These are phyloP conservation scores for Calidris pygmaea DNA, from an alignment of 2,113 vertebrate species.

Conservation along the genomic window DNA sequence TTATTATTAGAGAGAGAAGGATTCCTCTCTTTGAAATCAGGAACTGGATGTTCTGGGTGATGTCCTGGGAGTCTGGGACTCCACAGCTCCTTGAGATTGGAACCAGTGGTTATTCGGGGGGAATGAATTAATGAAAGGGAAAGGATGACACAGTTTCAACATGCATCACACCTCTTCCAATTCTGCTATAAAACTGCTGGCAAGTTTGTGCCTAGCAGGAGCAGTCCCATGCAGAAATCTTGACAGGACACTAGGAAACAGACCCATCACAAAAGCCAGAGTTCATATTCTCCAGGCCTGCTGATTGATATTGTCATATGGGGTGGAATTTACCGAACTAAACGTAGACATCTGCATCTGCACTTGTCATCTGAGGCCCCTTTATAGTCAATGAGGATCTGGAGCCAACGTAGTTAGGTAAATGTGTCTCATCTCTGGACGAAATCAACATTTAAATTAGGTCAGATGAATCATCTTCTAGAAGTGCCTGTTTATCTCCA, in stretches of 20 bases:
- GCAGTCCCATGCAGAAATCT: not conserved
- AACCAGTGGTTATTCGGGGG: not conserved
- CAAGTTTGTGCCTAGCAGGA: not conserved
- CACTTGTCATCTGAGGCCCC: not conserved
- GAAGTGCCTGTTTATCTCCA: not conserved
- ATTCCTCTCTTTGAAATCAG: not conserved
- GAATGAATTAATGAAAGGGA: not conserved
- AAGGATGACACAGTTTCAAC: not conserved
- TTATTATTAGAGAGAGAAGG: not conserved
- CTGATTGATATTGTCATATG: not conserved
- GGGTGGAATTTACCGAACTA: not conserved
- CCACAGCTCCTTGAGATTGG: not conserved
- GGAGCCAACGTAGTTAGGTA: not conserved
- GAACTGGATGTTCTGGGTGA: not conserved
- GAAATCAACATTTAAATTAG: not conserved
- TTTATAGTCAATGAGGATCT: not conserved
- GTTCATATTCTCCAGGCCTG: not conserved
- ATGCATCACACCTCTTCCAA: not conserved
- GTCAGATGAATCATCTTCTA: not conserved
- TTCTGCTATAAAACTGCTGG: not conserved
- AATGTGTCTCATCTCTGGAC: not conserved
- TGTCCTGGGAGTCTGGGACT: not conserved
- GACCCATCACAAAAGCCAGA: not conserved
- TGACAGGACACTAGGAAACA: not conserved
- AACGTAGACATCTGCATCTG: not conserved